phyloP scores from a whole-genome alignment of 1,140 invertebrate species.

The Bemisia tabaci region DNA sequence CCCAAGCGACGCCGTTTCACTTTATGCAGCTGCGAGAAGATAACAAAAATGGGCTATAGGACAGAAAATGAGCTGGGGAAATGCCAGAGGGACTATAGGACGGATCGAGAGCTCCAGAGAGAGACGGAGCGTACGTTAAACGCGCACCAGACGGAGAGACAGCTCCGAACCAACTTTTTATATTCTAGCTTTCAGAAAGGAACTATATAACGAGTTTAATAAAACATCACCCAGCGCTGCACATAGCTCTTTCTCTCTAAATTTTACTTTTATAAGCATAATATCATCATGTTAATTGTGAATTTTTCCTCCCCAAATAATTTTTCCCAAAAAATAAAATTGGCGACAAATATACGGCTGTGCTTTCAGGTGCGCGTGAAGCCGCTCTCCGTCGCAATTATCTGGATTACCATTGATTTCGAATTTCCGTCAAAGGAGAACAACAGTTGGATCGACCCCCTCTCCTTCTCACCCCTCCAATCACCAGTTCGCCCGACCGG shows the following conservation, averaged over 20 bases:
- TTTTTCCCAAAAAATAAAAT: not conserved
- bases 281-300: not conserved
- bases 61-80: conserved; percentile 38
- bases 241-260: not conserved
- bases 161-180: not conserved
- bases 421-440: not conserved
- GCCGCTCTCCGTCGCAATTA: not conserved
- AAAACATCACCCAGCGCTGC: not conserved
- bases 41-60: conserved; percentile 41
- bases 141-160: not conserved
- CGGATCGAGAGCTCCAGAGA: conserved; percentile 9
- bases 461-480: not conserved
- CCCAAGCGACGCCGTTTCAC: conserved; percentile 33
- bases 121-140: not conserved
- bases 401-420: not conserved
- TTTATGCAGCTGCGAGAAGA: conserved; percentile 42
- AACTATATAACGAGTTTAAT: not conserved
- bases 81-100: conserved; percentile 38
- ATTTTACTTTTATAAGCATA: not conserved
- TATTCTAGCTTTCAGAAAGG: not conserved
- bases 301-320: not conserved
- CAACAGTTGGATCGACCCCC: not conserved
- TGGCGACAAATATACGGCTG: not conserved
- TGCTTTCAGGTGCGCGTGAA: not conserved
- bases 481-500: not conserved